Base-by-base conservation (phyloP, 2,797 vertebrate genomes). In the Mus caroli region DNA sequence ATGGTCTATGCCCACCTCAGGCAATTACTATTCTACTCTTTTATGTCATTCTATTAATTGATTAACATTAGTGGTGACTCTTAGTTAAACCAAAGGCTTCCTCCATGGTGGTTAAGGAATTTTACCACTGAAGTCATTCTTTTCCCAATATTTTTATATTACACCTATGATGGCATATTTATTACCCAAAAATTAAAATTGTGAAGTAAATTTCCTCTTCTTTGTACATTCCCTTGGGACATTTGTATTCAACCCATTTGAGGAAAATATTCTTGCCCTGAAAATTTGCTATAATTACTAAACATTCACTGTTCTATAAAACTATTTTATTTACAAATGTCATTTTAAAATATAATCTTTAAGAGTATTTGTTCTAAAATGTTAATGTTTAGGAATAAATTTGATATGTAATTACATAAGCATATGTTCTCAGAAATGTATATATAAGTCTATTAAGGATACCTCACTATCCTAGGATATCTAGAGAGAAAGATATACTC, bases 121-220 rank as follows among this genome's bases (percentile, higher is more conserved):
- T n/a, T 67, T 62, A 24, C 17, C 58, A 67, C n/a, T 56, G 3
- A n/a, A 4, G 31, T n/a, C 2, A 17, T 4, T 26, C 0, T 0
- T 64, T 24, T 10, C 37, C 78, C 37, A 46, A 3, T 1, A 24
- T 62, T 64, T 64, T 54, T 76, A 64, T 4, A 34, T 24, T 64
- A 19, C 1, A 77, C 10, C 2, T 73, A 28, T n/a, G 28, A 56
- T 15, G 75, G 26, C 4, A 84, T 64, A 62, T 62, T 83, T 4
- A 20, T 84, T 64, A 46, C 8, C 37, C 14, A 43, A 84, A 43
- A 31, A 26, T 46, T 64, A 46, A 64, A 20, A 50, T n/a, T 67
- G 1, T 50, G 11, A 67, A 34, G 11, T 67, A n/a, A 13, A 50
- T 50, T 64, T n/a, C 1, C 8, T 50, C 17, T 83, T 67, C 15